Base-by-base conservation (phyloP, 2,888 invertebrate species). In the Trichogramma dendrolimi region DNA sequence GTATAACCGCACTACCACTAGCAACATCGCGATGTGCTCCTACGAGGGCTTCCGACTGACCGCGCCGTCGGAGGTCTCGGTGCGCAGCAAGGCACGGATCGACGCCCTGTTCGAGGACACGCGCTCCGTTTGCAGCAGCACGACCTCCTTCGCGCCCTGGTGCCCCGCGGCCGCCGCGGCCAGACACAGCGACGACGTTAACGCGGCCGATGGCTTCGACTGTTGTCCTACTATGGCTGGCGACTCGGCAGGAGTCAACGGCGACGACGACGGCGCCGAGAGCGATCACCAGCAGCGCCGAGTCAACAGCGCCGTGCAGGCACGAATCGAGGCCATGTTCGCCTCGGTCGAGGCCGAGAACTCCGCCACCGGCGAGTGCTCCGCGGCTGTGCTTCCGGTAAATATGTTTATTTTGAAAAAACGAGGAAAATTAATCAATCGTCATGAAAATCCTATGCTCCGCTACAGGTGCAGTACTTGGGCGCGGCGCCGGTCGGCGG, bases 261-360 rank as follows among this genome's bases (percentile, higher is more conserved):
- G 82, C 10, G 64, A 76, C 72, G 62, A 80, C 73, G 67, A 73
- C 70, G 48, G 47, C 44, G 41, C 42, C 3, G 40, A n/a, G 2
- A 56, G 60, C 11, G 70, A 68, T 1, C 69, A 82, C 40, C 76
- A 76, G 52, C 76, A 78, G 66, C 74, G 68, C 71, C 76, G 72
- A 62, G 82, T 84, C 44, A 86, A 84, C 70, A 91, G 91, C 72
- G 87, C 87, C 59, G 91, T 93, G 3, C 93, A 94, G 78, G 92
- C 90, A 11, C 86, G 90, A 71, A 93, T 94, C 78, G 92, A 93
- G 76, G 87, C 88, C 71, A 90, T 93, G 87, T 93, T 93, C 74
- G 79, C 79, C 49, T 77, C 78, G 43, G 78, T 79, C 59, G 79
- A 79, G 64, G 78, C 78, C 50, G 79, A 79, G 69, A 72, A 69